Conservation (phyloP, 2,888 invertebrate genomes). For the Philaethria dido region DNA sequence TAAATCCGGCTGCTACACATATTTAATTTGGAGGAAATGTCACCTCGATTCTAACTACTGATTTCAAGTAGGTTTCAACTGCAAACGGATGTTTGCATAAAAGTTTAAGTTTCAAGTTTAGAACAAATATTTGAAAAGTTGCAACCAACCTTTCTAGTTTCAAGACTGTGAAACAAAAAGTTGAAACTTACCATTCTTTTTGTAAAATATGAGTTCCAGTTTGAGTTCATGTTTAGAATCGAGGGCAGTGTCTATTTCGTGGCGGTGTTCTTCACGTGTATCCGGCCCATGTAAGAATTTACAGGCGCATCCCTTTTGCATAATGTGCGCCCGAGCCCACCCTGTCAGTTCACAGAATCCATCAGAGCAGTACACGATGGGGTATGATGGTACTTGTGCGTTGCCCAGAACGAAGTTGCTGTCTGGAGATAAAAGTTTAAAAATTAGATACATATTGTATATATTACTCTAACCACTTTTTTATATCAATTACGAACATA, state of each 20-base stretch:
- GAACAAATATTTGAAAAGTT: conserved; percentile 18
- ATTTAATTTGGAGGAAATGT: background rate
- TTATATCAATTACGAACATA: too few species aligned
- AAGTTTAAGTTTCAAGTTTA: conserved; percentile 18
- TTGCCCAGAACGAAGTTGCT: conserved; percentile 98
- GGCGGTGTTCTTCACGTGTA: conserved; percentile 94
- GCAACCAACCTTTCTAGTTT: background rate
- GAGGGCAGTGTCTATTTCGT: conserved; percentile 94
- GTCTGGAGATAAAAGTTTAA: conserved; percentile 83
- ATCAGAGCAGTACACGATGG: conserved; percentile 98
- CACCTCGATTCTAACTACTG: background rate
- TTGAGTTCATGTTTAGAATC: conserved; percentile 96
- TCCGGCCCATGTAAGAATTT: conserved; percentile 96
- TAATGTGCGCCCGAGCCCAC: conserved; percentile 96
- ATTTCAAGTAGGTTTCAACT: conserved; percentile 10
- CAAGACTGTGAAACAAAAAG: background rate
- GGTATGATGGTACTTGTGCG: conserved; percentile 95
- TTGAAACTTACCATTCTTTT: conserved; percentile 90
- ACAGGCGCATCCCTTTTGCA: conserved; percentile 98
- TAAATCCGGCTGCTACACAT: background rate
- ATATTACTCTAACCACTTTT: too few species aligned
- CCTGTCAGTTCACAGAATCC: conserved; percentile 98
- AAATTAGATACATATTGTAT: background rate
- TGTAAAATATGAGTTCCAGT: conserved; percentile 96
- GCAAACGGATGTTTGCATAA: conserved; percentile 11